Evolutionary conservation across 53 echinoderm and acorn worm genomes (phyloP).

Genomic region (Paelopatides confundens): DNA sequence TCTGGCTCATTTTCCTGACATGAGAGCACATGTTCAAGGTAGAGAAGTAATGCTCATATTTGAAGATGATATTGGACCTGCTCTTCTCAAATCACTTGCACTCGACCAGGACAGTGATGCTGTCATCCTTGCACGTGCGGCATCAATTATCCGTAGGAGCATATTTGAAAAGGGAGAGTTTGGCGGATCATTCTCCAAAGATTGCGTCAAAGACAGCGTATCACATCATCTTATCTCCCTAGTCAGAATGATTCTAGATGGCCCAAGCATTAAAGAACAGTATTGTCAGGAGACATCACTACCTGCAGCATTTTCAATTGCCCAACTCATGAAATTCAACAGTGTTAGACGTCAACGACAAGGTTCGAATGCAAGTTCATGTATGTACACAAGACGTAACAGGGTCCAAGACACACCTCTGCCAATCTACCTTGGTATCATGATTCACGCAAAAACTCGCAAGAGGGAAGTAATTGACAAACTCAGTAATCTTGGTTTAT

Average conservation of each 20-base stretch:
- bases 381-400: not conserved
- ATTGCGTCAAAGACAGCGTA: slow-evolving; percentile 32
- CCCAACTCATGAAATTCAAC: not conserved
- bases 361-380: no score
- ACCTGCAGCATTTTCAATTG: not conserved
- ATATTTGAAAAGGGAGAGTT: slow-evolving; percentile 47
- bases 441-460: slow-evolving; percentile 40
- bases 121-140: slow-evolving; percentile 36
- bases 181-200: slow-evolving; percentile 18
- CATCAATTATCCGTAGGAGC: not conserved
- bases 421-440: not conserved
- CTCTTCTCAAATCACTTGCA: not conserved
- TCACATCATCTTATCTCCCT: slow-evolving; percentile 20
- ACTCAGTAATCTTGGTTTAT: no score
- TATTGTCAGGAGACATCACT: not conserved
- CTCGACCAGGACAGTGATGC: slow-evolving; percentile 32
- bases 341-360: not conserved
- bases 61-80: not conserved
- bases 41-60: slow-evolving; percentile 54
- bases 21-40: slow-evolving; percentile 17
- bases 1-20: slow-evolving; percentile 19
- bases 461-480: not conserved
- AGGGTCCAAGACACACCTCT: no score
- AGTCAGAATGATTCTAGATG: slow-evolving; percentile 57
- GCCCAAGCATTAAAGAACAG: no score